Evolutionary conservation across 2,113 vertebrate genomes (phyloP), one percentile per base, ranked within the genome.

Genomic region (Alaudala cheleensis): DNA sequence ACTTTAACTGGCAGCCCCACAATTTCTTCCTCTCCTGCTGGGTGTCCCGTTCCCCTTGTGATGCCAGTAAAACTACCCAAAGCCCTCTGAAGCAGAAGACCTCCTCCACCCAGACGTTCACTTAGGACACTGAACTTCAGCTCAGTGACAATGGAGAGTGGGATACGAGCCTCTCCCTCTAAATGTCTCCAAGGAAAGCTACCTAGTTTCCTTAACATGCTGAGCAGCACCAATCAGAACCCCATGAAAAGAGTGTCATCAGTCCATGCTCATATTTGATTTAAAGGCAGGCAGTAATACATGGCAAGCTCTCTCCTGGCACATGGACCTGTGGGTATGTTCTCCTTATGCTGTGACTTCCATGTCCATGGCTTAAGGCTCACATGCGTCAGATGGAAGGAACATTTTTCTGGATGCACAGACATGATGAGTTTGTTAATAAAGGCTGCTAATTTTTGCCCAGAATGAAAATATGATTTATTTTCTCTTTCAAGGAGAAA

Each of bases 401-500:
- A 78, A 53, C 37, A 19, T 49, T 65, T 31, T 47, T 39, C 78
- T 64, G 24, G 40, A 51, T 5, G 6, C 23, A 14, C 58, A 82
- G 58, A 72, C 45, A 47, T 1, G 3, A 69, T 14, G 31, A 62
- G 25, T 51, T 77, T 69, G 70, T 50, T 93, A 88, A 82, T 54
- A 65, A 77, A 70, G 54, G 33, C 58, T 70, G 54, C 54, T 69
- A 47, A 89, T 85, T 85, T 84, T 79, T 62, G 25, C 40, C 40
- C 16, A 87, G 24, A 37, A 45, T 53, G 50, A 82, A 93, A 73
- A 80, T 44, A 54, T 4, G 0, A 45, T 83, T 70, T 83, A 24
- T 76, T 62, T 92, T 77, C 47, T 22, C 33, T 76, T 84, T 84
- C n/a, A 73, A 86, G 39, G 42, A 86, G 50, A 81, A 90, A 93